phyloP scores from a whole-genome alignment of 2,888 invertebrate species.

The Aelia acuminata region DNA sequence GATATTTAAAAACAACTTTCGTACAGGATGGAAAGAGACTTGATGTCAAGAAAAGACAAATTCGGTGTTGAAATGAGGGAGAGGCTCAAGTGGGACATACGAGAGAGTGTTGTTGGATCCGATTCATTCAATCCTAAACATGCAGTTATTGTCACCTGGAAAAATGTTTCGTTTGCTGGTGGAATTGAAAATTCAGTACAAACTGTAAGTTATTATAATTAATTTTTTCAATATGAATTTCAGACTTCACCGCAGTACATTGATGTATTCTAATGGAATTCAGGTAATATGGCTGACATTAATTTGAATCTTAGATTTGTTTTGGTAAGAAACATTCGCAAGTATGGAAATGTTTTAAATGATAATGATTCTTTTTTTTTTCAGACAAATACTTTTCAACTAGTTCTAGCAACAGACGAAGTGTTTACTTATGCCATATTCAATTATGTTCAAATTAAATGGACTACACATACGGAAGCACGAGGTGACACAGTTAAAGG shows the following conservation, averaged over 20 bases:
- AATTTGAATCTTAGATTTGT: too few relatives aligned
- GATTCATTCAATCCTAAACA: conserved; percentile 93
- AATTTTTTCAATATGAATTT: conserved; percentile 1
- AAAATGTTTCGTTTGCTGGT: conserved; percentile 93
- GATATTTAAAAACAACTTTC: background rate
- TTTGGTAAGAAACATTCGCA: too few relatives aligned
- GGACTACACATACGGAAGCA: conserved; percentile 93
- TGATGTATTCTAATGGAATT: background rate
- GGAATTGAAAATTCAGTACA: conserved; percentile 86
- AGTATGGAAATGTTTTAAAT: too few relatives aligned
- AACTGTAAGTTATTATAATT: conserved; percentile 72
- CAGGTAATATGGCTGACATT: background rate
- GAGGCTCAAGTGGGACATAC: conserved; percentile 88
- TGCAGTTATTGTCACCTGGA: conserved; percentile 93
- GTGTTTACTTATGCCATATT: conserved; percentile 95
- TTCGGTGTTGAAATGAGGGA: conserved; percentile 90
- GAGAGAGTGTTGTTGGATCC: conserved; percentile 91
- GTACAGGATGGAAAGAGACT: conserved; percentile 77
- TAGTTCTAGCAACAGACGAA: conserved; percentile 93
- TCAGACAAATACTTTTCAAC: conserved; percentile 96
- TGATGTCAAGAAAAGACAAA: conserved; percentile 82
- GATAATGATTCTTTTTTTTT: conserved; percentile 65
- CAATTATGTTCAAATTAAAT: conserved; percentile 92
- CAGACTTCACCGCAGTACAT: background rate
- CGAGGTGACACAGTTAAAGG: conserved; percentile 90